Evolutionary conservation across 2,113 vertebrate genomes (phyloP), one percentile per base, ranked within the genome.

Genomic region (Colistium nudipinnis): DNA sequence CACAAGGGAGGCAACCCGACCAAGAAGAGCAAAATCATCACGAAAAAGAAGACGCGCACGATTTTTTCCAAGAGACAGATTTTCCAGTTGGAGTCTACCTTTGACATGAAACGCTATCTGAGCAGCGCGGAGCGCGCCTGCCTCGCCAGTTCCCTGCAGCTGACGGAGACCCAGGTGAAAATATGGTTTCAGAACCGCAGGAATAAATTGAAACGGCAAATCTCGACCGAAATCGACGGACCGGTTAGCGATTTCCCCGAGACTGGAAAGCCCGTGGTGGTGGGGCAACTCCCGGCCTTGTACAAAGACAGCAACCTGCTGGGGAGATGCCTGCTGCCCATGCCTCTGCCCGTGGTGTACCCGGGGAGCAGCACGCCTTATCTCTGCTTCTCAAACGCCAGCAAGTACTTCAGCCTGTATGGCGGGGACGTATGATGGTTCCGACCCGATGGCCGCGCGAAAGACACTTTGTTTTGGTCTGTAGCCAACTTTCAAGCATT

Each of bases 41-140:
- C 91, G 62, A 95, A 93, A 81, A 96, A 96, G 90, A 95, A 95
- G 72, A 95, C 94, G 1, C 91, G 95, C 85, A 96, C 95, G 1
- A 94, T 95, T 64, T 96, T 96, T 75, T 96, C 94, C 73, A 95
- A 95, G 84, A 93, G 94, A 82, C 95, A 95, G 86, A 95, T 96
- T 49, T 94, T 95, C 82, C 95, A 94, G 87, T 86, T 95, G 90
- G 95, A 96, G 81, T 94, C 94, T 82, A 94, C 95, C 28, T 96
- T 95, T 86, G 95, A 95, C 49, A 92, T 94, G 91, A 95, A 96
- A 70, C 91, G 95, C 10, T 96, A 95, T 31, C 86, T 96, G 78
- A 96, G 95, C 88, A 96, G 95, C 81, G 87, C 95, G 0, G 95
- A 96, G 82, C 70, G 95, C 54, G 93, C 94, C 4, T 93, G 93